phyloP scores from a whole-genome alignment of 2,888 invertebrate species.

The Marronus borbonicus region DNA sequence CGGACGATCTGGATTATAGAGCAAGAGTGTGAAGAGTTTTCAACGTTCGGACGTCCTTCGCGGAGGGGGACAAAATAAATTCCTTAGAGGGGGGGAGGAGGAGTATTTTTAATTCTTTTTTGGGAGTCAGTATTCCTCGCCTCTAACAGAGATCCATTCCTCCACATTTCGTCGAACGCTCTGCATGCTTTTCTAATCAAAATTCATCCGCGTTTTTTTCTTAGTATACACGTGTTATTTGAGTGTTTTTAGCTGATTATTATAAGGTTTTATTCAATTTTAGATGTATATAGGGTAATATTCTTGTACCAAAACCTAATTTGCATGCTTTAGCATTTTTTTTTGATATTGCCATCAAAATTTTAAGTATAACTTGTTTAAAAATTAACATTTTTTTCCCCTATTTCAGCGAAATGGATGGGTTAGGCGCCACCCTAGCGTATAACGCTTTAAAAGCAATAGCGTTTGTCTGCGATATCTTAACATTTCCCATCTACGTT shows the following conservation, averaged over 20 bases:
- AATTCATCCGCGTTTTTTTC: background rate
- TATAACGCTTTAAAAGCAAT: conserved; percentile 85
- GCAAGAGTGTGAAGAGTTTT: too few species aligned
- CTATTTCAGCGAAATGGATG: conserved; percentile 73
- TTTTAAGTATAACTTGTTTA: conserved; percentile 15
- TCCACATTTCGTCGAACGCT: background rate
- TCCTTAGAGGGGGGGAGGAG: background rate
- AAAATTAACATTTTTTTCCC: background rate
- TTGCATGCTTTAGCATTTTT: background rate
- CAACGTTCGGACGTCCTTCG: too few species aligned
- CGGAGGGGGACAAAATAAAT: background rate
- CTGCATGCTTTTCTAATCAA: background rate
- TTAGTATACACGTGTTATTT: conserved; percentile 14
- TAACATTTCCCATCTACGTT: conserved; percentile 93
- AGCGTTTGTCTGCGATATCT: conserved; percentile 89
- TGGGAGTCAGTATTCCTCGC: background rate
- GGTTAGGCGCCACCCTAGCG: conserved; percentile 77
- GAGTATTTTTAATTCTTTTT: background rate
- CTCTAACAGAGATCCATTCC: background rate
- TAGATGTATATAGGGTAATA: conserved; percentile 30
- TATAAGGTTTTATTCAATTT: background rate
- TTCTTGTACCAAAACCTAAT: background rate
- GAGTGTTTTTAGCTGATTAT: background rate
- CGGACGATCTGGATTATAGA: conserved; percentile 12
- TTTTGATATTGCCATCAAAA: background rate